These are phyloP conservation scores for Chloebia gouldiae DNA, from an alignment of 2,113 vertebrate genomes.

Conservation along the genomic window DNA sequence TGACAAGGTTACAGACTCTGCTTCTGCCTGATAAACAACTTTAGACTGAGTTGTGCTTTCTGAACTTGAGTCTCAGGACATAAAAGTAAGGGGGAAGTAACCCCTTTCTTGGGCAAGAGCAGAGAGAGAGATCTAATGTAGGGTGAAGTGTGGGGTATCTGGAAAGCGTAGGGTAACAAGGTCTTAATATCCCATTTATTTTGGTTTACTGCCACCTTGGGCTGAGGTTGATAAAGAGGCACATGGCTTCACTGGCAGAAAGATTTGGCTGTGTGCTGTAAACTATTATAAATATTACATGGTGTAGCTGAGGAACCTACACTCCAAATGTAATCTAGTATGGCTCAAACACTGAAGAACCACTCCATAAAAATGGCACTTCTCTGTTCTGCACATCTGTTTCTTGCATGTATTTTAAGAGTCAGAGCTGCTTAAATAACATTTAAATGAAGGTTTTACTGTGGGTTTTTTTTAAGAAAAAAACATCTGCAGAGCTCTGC, in stretches of 20 bases:
- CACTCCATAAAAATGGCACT: slow-evolving; percentile 28
- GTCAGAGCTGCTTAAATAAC: slow-evolving; percentile 18
- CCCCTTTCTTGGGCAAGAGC: not conserved
- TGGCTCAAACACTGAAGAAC: slow-evolving; percentile 17
- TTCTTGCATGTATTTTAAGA: slow-evolving; percentile 13
- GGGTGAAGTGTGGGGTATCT: not conserved
- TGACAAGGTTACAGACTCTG: not conserved
- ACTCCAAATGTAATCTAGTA: not conserved
- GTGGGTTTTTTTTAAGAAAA: not conserved
- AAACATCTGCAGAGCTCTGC: not conserved
- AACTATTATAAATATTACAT: not conserved
- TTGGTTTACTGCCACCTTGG: slow-evolving; percentile 36
- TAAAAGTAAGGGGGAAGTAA: not conserved
- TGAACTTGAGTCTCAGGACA: not conserved
- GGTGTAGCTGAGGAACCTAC: not conserved
- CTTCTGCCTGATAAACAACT: slow-evolving; percentile 33
- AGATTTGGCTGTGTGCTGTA: not conserved
- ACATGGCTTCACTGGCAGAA: not conserved
- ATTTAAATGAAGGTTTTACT: slow-evolving; percentile 10
- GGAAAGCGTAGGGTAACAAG: not conserved
- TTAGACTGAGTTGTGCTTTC: not conserved
- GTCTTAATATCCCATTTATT: slow-evolving; percentile 26
- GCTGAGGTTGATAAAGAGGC: not conserved
- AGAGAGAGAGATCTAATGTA: not conserved
- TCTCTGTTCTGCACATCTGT: slow-evolving; percentile 31